phyloP scores from a whole-genome alignment of 2,797 vertebrate genomes.

The Poeciliopsis gracilis region DNA sequence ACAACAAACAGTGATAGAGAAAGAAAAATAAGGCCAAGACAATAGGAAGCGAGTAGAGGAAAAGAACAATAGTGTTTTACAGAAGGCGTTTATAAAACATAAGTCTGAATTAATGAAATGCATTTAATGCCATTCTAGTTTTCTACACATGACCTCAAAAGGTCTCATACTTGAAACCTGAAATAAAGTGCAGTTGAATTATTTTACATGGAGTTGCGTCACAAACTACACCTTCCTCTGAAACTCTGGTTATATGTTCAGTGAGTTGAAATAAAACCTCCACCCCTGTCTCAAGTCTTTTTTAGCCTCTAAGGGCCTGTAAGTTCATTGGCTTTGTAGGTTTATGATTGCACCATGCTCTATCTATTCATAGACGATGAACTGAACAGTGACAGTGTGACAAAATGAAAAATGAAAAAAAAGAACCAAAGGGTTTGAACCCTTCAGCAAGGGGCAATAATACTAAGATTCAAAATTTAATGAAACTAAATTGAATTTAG shows the following conservation, averaged over 20 bases:
- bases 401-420: background rate
- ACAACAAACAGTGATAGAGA: conserved; percentile 60
- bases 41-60: conserved; percentile 43
- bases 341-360: background rate
- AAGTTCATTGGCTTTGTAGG: background rate
- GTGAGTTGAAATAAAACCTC: background rate
- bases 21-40: conserved; percentile 54
- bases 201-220: background rate
- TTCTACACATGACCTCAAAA: background rate
- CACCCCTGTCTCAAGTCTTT: background rate
- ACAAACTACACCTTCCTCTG: background rate
- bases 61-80: conserved; percentile 30
- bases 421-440: background rate
- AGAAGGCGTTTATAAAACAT: background rate
- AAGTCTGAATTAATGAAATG: background rate
- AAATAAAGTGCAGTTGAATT: background rate
- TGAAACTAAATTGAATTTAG: background rate
- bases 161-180: background rate
- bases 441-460: background rate
- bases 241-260: background rate
- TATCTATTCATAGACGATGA: background rate
- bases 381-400: background rate
- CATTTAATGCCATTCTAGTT: background rate
- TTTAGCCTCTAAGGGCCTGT: background rate
- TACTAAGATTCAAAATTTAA: background rate